Base-by-base conservation (phyloP, 2,888 invertebrate genomes). In the Lepeophtheirus nordmannii region DNA sequence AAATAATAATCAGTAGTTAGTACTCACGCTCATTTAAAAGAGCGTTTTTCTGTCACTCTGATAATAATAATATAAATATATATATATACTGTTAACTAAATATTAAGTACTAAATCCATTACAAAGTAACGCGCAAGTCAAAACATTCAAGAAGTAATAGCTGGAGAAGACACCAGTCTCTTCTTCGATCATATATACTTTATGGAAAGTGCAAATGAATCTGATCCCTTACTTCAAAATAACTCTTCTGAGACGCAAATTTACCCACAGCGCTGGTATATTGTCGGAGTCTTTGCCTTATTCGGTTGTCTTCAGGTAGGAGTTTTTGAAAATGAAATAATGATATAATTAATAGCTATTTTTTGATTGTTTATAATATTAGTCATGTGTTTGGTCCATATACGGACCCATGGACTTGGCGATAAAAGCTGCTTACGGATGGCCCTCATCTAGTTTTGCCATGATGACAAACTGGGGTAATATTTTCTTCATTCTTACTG, bases 261-360 rank as follows among this genome's bases (percentile, higher is more conserved):
- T 20, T 69, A 68, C 39, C 39, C 53, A 1, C 41, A 61, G 41
- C 62, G 69, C 62, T 69, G 69, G 69, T 69, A 67, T 65, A 69
- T 69, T 39, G 58, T 69, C n/a, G 67, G 46, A 12, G 53, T 69
- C 8, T 69, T 68, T 65, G 68, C 69, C 10, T n/a, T 65, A 10
- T 39, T 69, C 17, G 67, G 68, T 8, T 64, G 67, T 58, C 59
- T 68, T 56, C 69, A 69, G 65, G 69, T 68, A 53, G 30, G 23
- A 40, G 10, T n/a, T 10, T 5, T 17, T 58, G 8, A 53, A 53
- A 53, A 53, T 17, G 2, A 17, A 8, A 53, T 17, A 53, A 17
- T 17, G 17, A 17, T 17, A 23, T 14, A 17, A 20, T 58, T 58
- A 12, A 22, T 3, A 58, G 8, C 22, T 7, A 14, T 7, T 22